Evolutionary conservation across 2,113 vertebrate genomes (phyloP), one percentile per base, ranked within the genome.

Genomic region (Otocyon megalotis): DNA sequence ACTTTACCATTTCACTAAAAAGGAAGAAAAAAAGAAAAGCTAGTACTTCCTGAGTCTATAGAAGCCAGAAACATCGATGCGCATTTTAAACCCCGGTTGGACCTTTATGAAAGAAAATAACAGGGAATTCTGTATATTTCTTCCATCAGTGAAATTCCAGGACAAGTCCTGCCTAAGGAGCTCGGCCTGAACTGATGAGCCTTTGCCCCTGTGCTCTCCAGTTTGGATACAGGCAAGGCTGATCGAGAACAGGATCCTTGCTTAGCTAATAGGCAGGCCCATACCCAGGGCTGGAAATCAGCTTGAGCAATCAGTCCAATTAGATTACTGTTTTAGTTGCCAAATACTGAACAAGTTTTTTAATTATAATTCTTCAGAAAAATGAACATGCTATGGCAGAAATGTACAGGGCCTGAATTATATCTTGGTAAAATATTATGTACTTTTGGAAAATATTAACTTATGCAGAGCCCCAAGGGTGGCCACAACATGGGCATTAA

Each of bases 301-400:
- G n/a, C 32, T 71, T 76, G 50, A 8, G 28, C 22, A 63, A 22
- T 80, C 1, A n/a, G n/a, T 86, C 37, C 94, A 84, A 96, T 72
- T 93, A 92, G 60, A 94, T 93, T n/a, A 69, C 32, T 56, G 35
- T 82, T 93, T 95, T 91, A 94, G 90, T 86, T 91, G 62, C 30
- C 65, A 93, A 96, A 69, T 71, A 90, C 11, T 74, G 17, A 93
- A 53, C 53, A 93, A 62, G 35, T 26, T 92, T 92, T 62, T 87
- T 71, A 69, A 80, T 90, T 81, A 60, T 88, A 96, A 76, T 88
- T 94, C 74, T 96, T 94, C 62, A 69, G 79, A 91, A 94, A 37
- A 86, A 88, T 74, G 30, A 94, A 53, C 43, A 83, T 67, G 11
- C 15, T 22, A 15, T 63, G 56, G 50, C 50, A 96, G 48, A 97